Evolutionary conservation across 2,113 vertebrate genomes (phyloP), one percentile per base, ranked within the genome.

Genomic region (Gopherus flavomarginatus): DNA sequence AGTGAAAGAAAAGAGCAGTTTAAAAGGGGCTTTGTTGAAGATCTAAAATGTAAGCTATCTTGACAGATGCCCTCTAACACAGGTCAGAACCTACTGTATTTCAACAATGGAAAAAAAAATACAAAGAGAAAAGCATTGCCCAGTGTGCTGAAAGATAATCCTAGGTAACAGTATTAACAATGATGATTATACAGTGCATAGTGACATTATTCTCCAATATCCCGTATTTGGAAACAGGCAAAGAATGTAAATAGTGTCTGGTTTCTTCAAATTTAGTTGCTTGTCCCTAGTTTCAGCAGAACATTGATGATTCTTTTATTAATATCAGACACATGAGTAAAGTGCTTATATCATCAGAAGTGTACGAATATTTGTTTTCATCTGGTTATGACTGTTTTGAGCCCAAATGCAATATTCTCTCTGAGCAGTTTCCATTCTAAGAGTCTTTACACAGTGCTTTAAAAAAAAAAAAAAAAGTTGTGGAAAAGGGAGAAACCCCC

Each of bases 1-100:
- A 77, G 19, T 35, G 82, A 89, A 52, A 50, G 12, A 90, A 38
- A 44, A 89, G 81, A 8, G 49, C 24, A 31, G 59, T 62, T 62
- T 31, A 72, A 87, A 90, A 50, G 21, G 83, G 11, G 69, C 2
- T 91, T 77, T 91, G 56, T 49, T 83, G 31, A 90, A 85, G 21
- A 89, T n/a, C 11, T 62, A 59, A 83, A 93, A 87, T 84, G 29
- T n/a, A 81, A 62, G 8, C 0, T 0, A 17, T 78, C 53, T 56
- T 83, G n/a, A 77, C 22, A 6, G 0, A 0, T 17, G 8, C n/a
- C 22, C 26, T 22, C 38, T 1, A 5, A 65, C 31, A 42, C 44
- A 80, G 38, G 31, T 16, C 10, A 10, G 50, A 42, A 26, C 44
- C 81, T 81, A 72, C 11, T 11, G 1, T 29, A 87, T 29, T 0